Conservation (phyloP, 2,888 invertebrate genomes). For the Diaperis boleti region DNA sequence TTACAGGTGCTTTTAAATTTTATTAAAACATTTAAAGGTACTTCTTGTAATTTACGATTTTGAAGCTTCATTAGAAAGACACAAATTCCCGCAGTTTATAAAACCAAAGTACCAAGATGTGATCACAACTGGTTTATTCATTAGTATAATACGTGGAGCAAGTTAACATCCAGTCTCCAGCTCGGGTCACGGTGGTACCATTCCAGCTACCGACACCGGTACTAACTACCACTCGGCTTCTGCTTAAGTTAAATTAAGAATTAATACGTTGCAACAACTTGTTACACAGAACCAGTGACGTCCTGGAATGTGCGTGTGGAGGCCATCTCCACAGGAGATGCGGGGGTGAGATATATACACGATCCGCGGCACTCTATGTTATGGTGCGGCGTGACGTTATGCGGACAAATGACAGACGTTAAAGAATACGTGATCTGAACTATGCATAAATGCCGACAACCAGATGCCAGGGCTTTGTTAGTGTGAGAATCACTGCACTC, state of each 20-base stretch:
- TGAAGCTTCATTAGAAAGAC: slow-evolving; percentile 41
- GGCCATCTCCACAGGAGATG: slow-evolving; percentile 55
- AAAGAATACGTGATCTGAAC: slow-evolving; percentile 64
- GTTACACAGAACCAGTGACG: slow-evolving; percentile 43
- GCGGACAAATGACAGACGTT: slow-evolving; percentile 65
- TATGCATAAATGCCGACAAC: slow-evolving; percentile 58
- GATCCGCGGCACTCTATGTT: slow-evolving; percentile 62
- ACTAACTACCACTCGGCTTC: slow-evolving; percentile 2
- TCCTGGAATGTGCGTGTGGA: slow-evolving; percentile 55
- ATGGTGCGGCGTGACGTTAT: slow-evolving; percentile 62
- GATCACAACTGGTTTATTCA: slow-evolving; percentile 36
- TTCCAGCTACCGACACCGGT: not conserved
- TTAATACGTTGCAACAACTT: slow-evolving; percentile 14
- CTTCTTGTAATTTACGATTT: slow-evolving; percentile 41
- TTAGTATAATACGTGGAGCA: slow-evolving; percentile 19
- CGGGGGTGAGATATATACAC: slow-evolving; percentile 61
- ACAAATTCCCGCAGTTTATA: slow-evolving; percentile 33
- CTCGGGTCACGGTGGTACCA: slow-evolving; percentile 4
- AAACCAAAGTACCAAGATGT: slow-evolving; percentile 35
- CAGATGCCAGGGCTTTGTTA: slow-evolving; percentile 50
- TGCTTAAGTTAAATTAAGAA: slow-evolving; percentile 12
- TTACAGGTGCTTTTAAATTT: slow-evolving; percentile 28
- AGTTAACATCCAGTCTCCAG: not conserved
- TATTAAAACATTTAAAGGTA: slow-evolving; percentile 37
- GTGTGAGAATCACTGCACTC: slow-evolving; percentile 59